A percentile compares a stretch with the other conserved stretches of the same genome.
phyloP scores from a whole-genome alignment of 2,113 vertebrate species.

The Hydrolagus affinis region DNA sequence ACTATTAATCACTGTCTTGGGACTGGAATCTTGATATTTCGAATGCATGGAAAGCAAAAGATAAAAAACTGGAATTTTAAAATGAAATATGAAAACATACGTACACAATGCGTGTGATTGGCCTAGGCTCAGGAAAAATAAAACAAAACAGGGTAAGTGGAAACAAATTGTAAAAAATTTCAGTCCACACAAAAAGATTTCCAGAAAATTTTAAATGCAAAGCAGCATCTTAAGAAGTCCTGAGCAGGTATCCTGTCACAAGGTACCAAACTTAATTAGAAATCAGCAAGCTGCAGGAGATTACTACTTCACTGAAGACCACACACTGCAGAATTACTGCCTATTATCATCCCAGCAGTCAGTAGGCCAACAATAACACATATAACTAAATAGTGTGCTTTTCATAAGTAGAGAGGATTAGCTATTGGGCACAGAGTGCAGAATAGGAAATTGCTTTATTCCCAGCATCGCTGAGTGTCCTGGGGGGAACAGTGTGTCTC shows the following conservation, averaged over 20 bases:
- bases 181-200: too few relatives aligned
- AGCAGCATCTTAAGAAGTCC: neutral
- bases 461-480: conserved; percentile 75
- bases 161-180: neutral
- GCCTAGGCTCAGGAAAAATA: neutral
- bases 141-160: neutral
- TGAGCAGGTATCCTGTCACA: neutral
- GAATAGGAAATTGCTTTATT: conserved; percentile 81
- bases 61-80: neutral
- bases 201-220: neutral
- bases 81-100: neutral
- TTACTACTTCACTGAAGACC: conserved; percentile 70
- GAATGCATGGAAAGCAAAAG: neutral
- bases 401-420: conserved; percentile 74
- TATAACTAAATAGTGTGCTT: conserved; percentile 79
- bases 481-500: conserved; percentile 73
- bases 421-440: conserved; percentile 76
- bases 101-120: neutral
- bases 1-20: neutral
- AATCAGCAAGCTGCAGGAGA: conserved; percentile 65
- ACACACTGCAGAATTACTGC: conserved; percentile 73
- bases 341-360: conserved; percentile 78
- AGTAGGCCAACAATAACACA: conserved; percentile 75
- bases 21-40: neutral
- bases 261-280: conserved; percentile 61